Percentiles rank a stretch among this genome's conserved stretches.
Evolutionary conservation across 2,113 vertebrate genomes (phyloP).

Genomic region (human): DNA sequence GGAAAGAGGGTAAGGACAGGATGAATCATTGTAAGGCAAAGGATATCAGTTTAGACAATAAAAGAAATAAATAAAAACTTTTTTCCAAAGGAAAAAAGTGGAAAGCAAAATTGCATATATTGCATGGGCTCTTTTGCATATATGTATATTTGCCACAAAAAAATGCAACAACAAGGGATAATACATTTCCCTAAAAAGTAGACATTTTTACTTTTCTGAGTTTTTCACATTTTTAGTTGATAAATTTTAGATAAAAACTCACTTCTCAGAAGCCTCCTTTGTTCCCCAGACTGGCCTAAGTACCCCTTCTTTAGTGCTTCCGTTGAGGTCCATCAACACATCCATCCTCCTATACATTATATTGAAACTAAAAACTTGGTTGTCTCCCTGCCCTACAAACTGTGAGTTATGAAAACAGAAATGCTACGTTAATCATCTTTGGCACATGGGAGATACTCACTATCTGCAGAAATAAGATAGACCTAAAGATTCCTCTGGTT

Average conservation of each 20-base stretch:
- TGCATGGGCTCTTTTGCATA: background rate
- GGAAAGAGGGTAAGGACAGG: background rate
- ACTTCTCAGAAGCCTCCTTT: background rate
- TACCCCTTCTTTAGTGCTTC: background rate
- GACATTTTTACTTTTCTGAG: background rate
- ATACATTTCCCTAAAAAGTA: background rate
- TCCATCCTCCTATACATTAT: background rate
- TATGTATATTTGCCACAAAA: background rate
- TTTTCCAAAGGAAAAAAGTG: background rate
- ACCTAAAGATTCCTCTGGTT: background rate
- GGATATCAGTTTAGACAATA: background rate
- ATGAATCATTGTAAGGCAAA: background rate
- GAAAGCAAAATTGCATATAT: background rate
- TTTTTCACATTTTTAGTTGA: background rate
- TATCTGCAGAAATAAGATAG: background rate
- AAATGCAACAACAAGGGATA: background rate
- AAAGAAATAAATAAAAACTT: background rate
- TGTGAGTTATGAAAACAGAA: background rate
- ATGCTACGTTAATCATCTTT: background rate
- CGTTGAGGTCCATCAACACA: background rate
- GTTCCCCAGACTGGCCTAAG: background rate
- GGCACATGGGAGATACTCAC: background rate
- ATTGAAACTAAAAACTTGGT: background rate
- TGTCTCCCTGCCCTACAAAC: background rate
- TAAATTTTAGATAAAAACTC: background rate